Evolutionary conservation across 1,140 invertebrate genomes (phyloP).

Genomic region (Orussus abietinus): DNA sequence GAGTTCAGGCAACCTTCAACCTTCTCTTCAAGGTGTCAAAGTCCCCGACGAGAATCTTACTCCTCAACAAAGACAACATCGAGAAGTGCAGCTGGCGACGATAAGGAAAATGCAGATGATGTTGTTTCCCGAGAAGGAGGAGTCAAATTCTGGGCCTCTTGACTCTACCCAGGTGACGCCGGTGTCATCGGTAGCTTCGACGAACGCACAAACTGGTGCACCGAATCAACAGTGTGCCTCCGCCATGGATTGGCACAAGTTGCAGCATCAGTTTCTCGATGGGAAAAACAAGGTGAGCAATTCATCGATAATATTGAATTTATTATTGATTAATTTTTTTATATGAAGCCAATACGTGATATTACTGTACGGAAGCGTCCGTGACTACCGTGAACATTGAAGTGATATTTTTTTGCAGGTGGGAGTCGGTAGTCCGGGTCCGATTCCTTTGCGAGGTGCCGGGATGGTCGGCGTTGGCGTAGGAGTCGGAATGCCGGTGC

Average conservation of each 20-base stretch:
- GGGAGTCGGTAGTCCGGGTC: conserved; percentile 44
- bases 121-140: conserved; percentile 75
- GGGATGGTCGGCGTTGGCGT: conserved; percentile 53
- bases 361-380: conserved; percentile 3
- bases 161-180: conserved; percentile 47
- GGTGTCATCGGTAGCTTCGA: conserved; percentile 35
- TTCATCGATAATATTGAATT: neutral
- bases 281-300: conserved; percentile 55
- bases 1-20: conserved; percentile 55
- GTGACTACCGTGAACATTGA: neutral
- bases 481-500: too few species aligned
- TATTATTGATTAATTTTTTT: too few species aligned
- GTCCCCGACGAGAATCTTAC: conserved; percentile 95
- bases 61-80: conserved; percentile 88
- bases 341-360: conserved; percentile 11
- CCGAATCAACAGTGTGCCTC: conserved; percentile 55
- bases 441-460: conserved; percentile 48
- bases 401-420: conserved; percentile 18
- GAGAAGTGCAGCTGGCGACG: conserved; percentile 87
- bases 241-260: conserved; percentile 80
- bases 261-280: conserved; percentile 81
- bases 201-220: conserved; percentile 46
- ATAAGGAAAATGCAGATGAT: conserved; percentile 90
- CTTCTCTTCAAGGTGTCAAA: conserved; percentile 74
- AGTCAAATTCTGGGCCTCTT: conserved; percentile 32